A percentile compares a stretch with the other conserved stretches of the same genome.
phyloP scores from a whole-genome alignment of 1,140 invertebrate species.

The Micrasema longulum region DNA sequence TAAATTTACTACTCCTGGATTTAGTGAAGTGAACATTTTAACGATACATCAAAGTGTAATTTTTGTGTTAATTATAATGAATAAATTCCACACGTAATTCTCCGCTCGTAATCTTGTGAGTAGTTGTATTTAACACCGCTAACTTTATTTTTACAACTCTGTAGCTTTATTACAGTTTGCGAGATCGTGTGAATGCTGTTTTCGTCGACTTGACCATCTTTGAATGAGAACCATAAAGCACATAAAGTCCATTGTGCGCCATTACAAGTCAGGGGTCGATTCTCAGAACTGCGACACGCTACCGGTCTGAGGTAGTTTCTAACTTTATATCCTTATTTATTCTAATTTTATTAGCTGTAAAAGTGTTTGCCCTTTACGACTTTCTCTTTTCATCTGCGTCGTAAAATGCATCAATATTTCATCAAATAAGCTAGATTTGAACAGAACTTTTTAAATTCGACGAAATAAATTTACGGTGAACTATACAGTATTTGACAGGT shows the following conservation, averaged over 20 bases:
- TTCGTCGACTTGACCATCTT: background rate
- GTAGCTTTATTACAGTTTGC: constrained; percentile 16
- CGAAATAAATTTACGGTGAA: no score
- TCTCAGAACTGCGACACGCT: background rate
- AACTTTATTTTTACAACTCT: constrained; percentile 44
- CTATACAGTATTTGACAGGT: no score
- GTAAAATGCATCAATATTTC: constrained; percentile 30
- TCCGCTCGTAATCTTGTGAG: constrained; percentile 31
- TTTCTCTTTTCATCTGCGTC: constrained; percentile 18
- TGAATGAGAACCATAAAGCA: constrained; percentile 21
- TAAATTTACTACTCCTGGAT: no score
- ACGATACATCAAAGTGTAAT: no score
- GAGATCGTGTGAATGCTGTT: constrained; percentile 11
- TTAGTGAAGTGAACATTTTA: no score
- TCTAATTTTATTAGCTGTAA: constrained; percentile 37
- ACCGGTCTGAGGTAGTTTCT: constrained; percentile 6
- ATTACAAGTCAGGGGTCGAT: constrained; percentile 18
- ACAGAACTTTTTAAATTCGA: constrained; percentile 2
- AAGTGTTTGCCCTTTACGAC: constrained; percentile 31
- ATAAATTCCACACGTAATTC: constrained; percentile 36
- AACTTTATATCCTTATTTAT: constrained; percentile 39
- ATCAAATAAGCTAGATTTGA: constrained; percentile 22
- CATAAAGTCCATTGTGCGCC: constrained; percentile 11
- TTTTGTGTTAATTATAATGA: no score
- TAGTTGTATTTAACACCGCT: constrained; percentile 48